phyloP scores from a whole-genome alignment of 2,113 vertebrate genomes.

The Dipodomys spectabilis region DNA sequence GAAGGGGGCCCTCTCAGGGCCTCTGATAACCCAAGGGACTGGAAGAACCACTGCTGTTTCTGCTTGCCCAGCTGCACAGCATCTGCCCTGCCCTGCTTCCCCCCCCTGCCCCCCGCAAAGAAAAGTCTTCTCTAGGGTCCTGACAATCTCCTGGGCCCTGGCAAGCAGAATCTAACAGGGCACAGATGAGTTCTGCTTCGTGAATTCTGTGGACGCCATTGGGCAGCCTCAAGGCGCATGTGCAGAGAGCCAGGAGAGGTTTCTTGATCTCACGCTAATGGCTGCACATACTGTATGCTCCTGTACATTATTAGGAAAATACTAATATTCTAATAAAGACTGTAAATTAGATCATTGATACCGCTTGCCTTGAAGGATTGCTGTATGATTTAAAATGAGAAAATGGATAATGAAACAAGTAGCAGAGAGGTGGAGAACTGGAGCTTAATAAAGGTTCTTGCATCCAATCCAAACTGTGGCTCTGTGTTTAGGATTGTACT shows the following conservation, averaged over 20 bases:
- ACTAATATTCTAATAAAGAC: too few relatives aligned
- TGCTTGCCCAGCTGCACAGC: constrained; percentile 50
- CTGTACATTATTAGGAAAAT: too few relatives aligned
- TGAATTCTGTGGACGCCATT: neutral
- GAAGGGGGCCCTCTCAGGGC: neutral
- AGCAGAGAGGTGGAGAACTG: neutral
- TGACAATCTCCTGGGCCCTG: constrained; percentile 46
- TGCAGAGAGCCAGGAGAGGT: neutral
- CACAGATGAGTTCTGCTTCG: constrained; percentile 40
- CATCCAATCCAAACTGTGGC: neutral
- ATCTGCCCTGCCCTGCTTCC: neutral
- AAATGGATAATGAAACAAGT: too few relatives aligned
- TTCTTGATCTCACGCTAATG: neutral
- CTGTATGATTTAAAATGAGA: neutral
- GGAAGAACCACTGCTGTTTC: neutral
- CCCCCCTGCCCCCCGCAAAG: neutral
- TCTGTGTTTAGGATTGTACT: accelerated
- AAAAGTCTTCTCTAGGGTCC: constrained; percentile 39
- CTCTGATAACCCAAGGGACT: neutral
- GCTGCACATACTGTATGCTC: too few relatives aligned
- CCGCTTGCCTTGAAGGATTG: neutral
- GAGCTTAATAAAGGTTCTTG: neutral
- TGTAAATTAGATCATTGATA: too few relatives aligned
- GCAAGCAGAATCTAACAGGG: neutral
- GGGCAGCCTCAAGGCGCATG: neutral